Evolutionary conservation across 2,888 invertebrate genomes (phyloP), one percentile per base, ranked within the genome.

Genomic region (Pyrocoelia pectoralis): DNA sequence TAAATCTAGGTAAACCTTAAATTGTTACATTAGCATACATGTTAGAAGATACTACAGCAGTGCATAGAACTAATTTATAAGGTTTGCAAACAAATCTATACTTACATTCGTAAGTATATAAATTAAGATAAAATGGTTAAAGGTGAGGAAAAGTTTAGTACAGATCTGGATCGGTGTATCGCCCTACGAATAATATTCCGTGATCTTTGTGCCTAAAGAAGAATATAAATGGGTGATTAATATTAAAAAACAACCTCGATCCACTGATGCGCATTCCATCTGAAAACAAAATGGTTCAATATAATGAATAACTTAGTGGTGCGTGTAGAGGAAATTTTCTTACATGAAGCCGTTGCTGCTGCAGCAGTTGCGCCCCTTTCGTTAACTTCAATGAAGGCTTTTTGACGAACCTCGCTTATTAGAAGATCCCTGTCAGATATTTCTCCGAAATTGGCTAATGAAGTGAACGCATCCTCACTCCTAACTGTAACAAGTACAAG

Each of bases 291-390:
- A 33, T 4, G 2, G n/a, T n/a, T n/a, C n/a, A n/a, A n/a, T n/a
- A 33, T 6, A 33, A n/a, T 10, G 2, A 8, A 33, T n/a, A 4
- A n/a, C 1, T 2, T n/a, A n/a, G n/a, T n/a, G n/a, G n/a, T n/a
- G n/a, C n/a, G n/a, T n/a, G n/a, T n/a, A n/a, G n/a, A n/a, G n/a
- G n/a, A n/a, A 12, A n/a, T 14, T 54, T 41, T 40, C 53, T 15
- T n/a, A 54, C 9, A 2, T 29, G n/a, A n/a, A n/a, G n/a, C 2
- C 2, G 48, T 49, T 9, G 79, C 78, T 17, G 79, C 78, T 13
- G 79, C 79, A 17, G 80, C 80, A 72, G 79, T 79, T 12, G 78
- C 77, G 10, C 80, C 80, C 38, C 63, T 68, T 70, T 79, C 79
- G 14, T 77, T 77, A 0, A 80, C 76, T 55, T 79, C 77, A 28